Evolutionary conservation across 1,140 invertebrate species (phyloP), one percentile per base, ranked within the genome.

Genomic region (Leptopilina clavipes): DNA sequence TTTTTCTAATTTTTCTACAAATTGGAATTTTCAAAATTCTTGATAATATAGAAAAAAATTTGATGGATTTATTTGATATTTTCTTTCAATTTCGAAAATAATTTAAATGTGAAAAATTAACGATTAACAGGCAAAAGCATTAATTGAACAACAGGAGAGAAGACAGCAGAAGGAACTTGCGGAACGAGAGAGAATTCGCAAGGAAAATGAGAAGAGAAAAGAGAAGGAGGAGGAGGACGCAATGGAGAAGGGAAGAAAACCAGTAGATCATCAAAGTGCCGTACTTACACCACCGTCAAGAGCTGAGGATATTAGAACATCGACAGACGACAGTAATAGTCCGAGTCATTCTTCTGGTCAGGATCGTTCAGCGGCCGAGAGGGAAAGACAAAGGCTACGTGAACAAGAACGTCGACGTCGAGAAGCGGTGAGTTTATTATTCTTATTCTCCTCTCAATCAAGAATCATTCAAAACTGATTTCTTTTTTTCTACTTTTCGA

Each of bases 351-450:
- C 87, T 37, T 89, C 93, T 86, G 90, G 92, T 76, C 90, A 94
- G 82, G 94, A 95, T 85, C 92, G 93, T 76, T 92, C 94, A 19
- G 93, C 92, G 44, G 93, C 93, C 48, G 95, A 95, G 85, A 92
- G 95, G 74, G 96, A 97, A 89, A 92, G 96, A 59, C 94, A 95
- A 83, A 92, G 96, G 79, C 91, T 94, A 84, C 91, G 94, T 75
- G 97, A 98, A 89, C 97, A 98, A 90, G 97, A 98, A 89, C 91
- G 97, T 72, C 92, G 97, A 79, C 92, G 96, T 80, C 92, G 97
- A 81, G 97, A 98, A 93, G 97, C 97, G 84, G 97, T 98, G 91
- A 95, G 95, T 94, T 52, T 70, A 48, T 70, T 22, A 0, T n/a
- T 56, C 14, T 19, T 14, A 40, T 52, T 18, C 44, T 59, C 7